Percentiles rank a stretch among this genome's conserved stretches.
Conservation (phyloP, 2,113 vertebrate species). For the Gobiocypris rarus region DNA sequence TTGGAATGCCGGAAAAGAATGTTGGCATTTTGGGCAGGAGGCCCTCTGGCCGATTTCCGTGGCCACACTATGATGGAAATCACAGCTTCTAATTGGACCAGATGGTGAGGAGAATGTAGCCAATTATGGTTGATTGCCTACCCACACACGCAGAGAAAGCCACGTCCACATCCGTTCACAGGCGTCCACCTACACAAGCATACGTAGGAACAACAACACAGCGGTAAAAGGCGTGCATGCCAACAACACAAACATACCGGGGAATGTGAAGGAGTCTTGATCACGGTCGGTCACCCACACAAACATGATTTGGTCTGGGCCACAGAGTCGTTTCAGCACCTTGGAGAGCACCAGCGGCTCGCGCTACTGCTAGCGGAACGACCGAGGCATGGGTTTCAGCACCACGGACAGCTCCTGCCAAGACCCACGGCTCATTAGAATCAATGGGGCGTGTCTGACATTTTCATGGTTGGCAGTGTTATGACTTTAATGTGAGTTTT, state of each 20-base stretch:
- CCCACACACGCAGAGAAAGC: constrained; percentile 29
- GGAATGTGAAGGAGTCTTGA: neutral
- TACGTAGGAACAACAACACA: constrained; percentile 6
- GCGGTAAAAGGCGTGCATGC: neutral
- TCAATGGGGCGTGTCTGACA: neutral
- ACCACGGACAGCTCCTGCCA: constrained; percentile 19
- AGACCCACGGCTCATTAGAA: too few relatives aligned
- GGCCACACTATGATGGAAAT: constrained; percentile 52
- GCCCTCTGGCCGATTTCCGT: constrained; percentile 49
- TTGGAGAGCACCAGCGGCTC: neutral
- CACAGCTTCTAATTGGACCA: constrained; percentile 69
- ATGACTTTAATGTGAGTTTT: too few relatives aligned
- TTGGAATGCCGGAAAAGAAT: constrained; percentile 40
- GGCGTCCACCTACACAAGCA: neutral
- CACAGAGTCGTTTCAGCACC: constrained; percentile 30
- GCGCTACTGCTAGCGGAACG: neutral
- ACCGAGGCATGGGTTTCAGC: neutral
- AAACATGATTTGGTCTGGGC: neutral
- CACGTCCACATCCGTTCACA: constrained; percentile 20
- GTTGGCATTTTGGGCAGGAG: constrained; percentile 59
- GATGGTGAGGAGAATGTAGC: constrained; percentile 64
- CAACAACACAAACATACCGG: neutral
- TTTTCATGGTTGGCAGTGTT: too few relatives aligned
- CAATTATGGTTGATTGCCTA: constrained; percentile 55
- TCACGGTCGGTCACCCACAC: neutral